These are phyloP conservation scores for Tympanuchus pallidicinctus DNA, from an alignment of 2,113 vertebrate genomes.

Conservation along the genomic window DNA sequence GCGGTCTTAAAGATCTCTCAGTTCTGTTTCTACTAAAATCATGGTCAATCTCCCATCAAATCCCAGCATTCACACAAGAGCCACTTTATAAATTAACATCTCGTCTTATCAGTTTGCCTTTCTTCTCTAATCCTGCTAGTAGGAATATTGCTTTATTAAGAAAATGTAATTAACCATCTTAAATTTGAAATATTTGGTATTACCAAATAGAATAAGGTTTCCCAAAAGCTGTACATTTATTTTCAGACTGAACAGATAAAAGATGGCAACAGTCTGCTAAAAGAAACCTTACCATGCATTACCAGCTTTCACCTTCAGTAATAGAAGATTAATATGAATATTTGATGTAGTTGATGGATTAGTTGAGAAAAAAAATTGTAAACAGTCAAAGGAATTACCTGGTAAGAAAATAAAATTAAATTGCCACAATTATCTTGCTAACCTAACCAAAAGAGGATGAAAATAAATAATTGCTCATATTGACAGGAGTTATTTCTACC, in stretches of 20 bases:
- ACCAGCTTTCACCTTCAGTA: not conserved
- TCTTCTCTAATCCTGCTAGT: constrained; percentile 25
- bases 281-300: not conserved
- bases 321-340: not conserved
- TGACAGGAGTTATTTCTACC: not conserved
- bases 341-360: not conserved
- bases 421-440: not conserved
- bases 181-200: not conserved
- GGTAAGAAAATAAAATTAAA: not conserved
- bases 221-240: not conserved
- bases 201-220: not conserved
- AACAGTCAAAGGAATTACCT: not conserved
- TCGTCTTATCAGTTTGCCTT: not conserved
- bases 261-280: not conserved
- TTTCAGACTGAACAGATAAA: constrained; percentile 18
- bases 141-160: not conserved
- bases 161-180: not conserved
- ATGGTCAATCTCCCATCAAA: not conserved
- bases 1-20: not conserved
- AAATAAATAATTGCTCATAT: not conserved
- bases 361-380: not conserved
- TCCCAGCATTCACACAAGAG: not conserved
- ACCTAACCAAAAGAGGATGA: not conserved
- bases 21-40: not conserved
- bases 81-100: not conserved